Percentiles rank a stretch among this genome's conserved stretches.
phyloP scores from a whole-genome alignment of 1,140 invertebrate genomes.

The Helicoverpa zea region DNA sequence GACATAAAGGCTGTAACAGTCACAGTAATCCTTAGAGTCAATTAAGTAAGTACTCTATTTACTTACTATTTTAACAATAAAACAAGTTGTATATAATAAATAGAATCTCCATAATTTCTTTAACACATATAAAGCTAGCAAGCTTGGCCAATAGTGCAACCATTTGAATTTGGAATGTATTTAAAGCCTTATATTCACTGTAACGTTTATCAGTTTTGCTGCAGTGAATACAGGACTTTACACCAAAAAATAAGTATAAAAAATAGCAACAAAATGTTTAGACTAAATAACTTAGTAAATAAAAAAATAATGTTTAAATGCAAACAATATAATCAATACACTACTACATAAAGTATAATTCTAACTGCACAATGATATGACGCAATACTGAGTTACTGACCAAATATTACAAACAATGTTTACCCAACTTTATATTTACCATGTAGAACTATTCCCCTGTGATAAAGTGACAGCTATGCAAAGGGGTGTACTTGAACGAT shows the following conservation, averaged over 20 bases:
- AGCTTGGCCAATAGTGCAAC: constrained; percentile 46
- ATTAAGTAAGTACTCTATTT: not conserved
- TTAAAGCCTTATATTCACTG: constrained; percentile 17
- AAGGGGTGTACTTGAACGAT: no score
- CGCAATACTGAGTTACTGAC: constrained; percentile 41
- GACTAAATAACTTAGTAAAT: not conserved
- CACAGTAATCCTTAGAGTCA: no score
- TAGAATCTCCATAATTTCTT: constrained; percentile 31
- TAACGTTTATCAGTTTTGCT: no score
- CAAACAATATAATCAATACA: constrained; percentile 33
- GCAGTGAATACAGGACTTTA: constrained; percentile 11
- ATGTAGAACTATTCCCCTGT: no score
- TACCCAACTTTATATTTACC: no score
- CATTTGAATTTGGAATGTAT: not conserved
- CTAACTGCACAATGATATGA: constrained; percentile 21
- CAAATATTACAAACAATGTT: not conserved
- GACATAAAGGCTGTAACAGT: no score
- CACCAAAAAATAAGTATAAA: not conserved
- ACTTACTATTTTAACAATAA: not conserved
- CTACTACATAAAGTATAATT: constrained; percentile 14
- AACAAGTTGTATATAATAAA: not conserved
- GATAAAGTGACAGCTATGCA: no score
- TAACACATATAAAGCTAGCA: constrained; percentile 43
- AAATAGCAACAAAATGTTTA: not conserved
- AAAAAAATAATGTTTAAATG: constrained; percentile 16